Conservation (phyloP, 2,888 invertebrate genomes). For the Flexamia atlantica region DNA sequence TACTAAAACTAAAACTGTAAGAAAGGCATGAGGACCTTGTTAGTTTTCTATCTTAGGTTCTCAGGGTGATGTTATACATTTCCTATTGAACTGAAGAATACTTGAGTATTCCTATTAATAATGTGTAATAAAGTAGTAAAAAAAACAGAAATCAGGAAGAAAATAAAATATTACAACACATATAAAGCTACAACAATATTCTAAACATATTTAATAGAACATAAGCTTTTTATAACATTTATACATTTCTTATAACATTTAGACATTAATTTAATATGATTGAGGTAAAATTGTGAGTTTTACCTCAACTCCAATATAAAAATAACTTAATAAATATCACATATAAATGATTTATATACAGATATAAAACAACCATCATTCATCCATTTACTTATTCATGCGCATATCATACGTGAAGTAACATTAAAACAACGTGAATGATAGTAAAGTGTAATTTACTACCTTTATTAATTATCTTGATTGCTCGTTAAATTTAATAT, state of each 20-base stretch:
- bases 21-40: no score
- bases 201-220: neutral
- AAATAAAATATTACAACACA: neutral
- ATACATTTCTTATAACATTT: constrained; percentile 1
- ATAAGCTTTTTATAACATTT: constrained; percentile 12
- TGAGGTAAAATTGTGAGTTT: neutral
- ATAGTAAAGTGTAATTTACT: no score
- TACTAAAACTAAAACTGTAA: neutral
- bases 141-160: constrained; percentile 3
- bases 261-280: neutral
- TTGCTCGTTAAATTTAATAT: no score
- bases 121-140: neutral
- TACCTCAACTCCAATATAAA: constrained; percentile 26
- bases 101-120: neutral
- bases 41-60: no score
- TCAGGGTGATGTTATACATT: neutral
- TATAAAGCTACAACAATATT: constrained; percentile 30
- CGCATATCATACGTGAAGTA: no score
- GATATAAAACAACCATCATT: neutral
- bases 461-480: no score
- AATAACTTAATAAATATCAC: constrained; percentile 54
- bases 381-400: neutral
- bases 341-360: constrained; percentile 34
- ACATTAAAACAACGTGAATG: no score
- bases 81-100: neutral